A percentile compares a stretch with the other conserved stretches of the same genome.
Evolutionary conservation across 2,888 invertebrate species (phyloP).

Genomic region (Lamellibrachia columna): DNA sequence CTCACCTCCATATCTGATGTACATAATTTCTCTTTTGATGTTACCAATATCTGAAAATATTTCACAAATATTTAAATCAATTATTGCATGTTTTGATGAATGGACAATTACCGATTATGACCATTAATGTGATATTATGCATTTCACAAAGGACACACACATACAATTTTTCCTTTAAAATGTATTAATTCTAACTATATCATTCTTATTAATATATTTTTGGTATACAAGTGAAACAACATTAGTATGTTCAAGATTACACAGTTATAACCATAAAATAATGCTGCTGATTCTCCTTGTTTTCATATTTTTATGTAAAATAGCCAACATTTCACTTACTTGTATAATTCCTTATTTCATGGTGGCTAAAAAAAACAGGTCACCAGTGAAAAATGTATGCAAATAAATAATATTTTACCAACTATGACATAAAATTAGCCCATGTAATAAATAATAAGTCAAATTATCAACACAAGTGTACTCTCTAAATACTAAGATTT

Average conservation of each 20-base stretch:
- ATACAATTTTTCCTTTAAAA: background rate
- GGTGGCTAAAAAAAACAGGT: background rate
- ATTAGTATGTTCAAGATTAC: background rate
- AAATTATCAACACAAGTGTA: background rate
- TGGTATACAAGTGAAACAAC: background rate
- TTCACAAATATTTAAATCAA: background rate
- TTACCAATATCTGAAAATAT: slow-evolving; percentile 36
- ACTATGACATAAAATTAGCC: background rate
- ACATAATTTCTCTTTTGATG: slow-evolving; percentile 36
- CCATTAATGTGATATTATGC: background rate
- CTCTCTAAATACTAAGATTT: background rate
- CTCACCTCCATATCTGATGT: slow-evolving; percentile 41
- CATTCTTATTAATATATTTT: background rate
- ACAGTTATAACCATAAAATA: background rate
- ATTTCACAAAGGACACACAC: background rate
- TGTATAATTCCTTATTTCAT: background rate
- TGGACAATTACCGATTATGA: background rate
- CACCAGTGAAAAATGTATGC: background rate
- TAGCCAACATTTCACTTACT: background rate
- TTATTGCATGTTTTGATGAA: background rate
- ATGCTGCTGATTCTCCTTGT: background rate
- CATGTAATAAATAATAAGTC: background rate
- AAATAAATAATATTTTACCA: background rate
- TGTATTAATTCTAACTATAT: background rate
- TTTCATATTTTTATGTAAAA: background rate